These are phyloP conservation scores for Astur gentilis DNA, from an alignment of 2,113 vertebrate species.

Conservation along the genomic window DNA sequence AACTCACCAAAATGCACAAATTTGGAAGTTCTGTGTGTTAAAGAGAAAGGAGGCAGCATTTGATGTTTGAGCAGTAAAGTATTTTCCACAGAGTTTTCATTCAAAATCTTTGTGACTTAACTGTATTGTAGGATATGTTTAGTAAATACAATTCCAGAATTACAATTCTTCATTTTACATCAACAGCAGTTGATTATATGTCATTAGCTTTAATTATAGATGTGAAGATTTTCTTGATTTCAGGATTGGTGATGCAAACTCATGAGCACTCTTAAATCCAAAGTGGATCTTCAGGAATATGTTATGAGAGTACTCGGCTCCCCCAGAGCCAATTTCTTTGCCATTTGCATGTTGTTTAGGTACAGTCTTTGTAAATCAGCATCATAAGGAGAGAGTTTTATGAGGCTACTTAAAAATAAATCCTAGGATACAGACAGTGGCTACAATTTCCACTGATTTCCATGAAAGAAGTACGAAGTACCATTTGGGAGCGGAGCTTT, in stretches of 20 bases:
- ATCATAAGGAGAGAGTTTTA: background rate
- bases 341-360: background rate
- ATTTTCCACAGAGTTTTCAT: background rate
- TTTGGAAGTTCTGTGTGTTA: background rate
- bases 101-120: background rate
- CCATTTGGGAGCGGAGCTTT: background rate
- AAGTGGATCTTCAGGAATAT: background rate
- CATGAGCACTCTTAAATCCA: background rate
- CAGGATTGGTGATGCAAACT: background rate
- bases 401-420: background rate
- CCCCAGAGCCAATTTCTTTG: background rate
- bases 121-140: background rate
- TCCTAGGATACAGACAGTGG: background rate
- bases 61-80: accelerated
- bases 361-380: background rate
- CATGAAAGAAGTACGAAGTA: background rate
- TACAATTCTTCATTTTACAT: background rate
- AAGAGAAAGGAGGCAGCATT: background rate
- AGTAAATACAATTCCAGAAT: background rate
- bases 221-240: background rate
- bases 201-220: background rate
- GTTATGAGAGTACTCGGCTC: background rate
- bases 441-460: background rate
- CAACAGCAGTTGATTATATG: background rate
- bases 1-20: background rate